Percentiles rank a stretch among this genome's conserved stretches.
Evolutionary conservation across 2,888 invertebrate genomes (phyloP).

Genomic region (Quadroppia sp.): DNA sequence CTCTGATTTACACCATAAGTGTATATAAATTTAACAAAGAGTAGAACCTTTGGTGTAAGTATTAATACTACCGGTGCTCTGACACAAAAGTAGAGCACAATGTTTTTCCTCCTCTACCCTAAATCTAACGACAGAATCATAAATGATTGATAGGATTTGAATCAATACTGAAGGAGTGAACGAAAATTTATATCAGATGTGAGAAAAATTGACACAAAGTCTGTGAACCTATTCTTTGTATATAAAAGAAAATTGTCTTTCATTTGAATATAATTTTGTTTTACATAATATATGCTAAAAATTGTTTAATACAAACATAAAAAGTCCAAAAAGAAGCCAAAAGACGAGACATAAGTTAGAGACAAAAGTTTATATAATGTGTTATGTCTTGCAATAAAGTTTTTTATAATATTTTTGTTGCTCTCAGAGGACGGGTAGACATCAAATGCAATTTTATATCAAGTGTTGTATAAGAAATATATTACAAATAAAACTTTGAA

Average conservation of each 20-base stretch:
- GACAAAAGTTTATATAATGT: no score
- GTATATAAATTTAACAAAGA: neutral
- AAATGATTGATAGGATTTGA: conserved; percentile 21
- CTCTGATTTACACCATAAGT: conserved; percentile 14
- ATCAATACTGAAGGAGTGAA: neutral
- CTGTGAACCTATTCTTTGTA: neutral
- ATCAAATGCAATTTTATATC: neutral
- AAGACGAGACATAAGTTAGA: neutral
- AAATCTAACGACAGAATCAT: neutral
- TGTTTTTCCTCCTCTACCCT: neutral
- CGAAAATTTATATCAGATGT: neutral
- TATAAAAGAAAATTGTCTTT: neutral
- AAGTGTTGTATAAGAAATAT: neutral
- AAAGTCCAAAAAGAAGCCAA: neutral
- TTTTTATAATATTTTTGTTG: conserved; percentile 1
- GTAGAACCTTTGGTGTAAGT: neutral
- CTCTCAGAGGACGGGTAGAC: conserved; percentile 9
- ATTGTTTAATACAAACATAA: neutral
- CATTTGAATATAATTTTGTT: neutral
- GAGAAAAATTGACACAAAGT: neutral
- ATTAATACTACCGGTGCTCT: neutral
- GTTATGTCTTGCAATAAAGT: conserved; percentile 14
- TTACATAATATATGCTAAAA: neutral
- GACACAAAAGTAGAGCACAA: neutral
- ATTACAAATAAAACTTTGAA: neutral